Evolutionary conservation across 2,888 invertebrate genomes (phyloP).

Genomic region (Rhabditoides inermis): DNA sequence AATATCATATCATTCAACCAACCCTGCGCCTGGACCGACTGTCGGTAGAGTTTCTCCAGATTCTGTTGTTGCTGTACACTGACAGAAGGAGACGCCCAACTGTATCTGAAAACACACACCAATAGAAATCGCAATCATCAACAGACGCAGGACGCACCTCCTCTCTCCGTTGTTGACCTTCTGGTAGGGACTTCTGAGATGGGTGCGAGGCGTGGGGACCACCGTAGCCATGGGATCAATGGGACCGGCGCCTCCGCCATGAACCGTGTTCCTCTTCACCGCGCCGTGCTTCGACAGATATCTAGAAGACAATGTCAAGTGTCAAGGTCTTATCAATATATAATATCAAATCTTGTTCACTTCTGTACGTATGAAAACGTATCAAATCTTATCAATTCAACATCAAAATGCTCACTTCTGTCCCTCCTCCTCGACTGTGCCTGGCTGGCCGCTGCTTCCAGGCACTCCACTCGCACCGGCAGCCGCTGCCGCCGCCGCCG

Average conservation of each 20-base stretch:
- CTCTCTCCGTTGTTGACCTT: conserved; percentile 24
- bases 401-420: conserved; percentile 9
- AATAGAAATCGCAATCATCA: background rate
- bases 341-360: too few relatives aligned
- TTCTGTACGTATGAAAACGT: background rate
- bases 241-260: conserved; percentile 10
- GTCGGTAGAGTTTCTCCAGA: conserved; percentile 43
- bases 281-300: conserved; percentile 40
- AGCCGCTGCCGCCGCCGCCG: background rate
- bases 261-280: conserved; percentile 46
- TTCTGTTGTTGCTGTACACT: conserved; percentile 39
- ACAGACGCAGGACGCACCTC: background rate
- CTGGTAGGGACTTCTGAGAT: conserved; percentile 33
- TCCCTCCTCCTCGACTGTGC: conserved; percentile 30
- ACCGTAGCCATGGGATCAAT: conserved; percentile 4
- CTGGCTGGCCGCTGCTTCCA: conserved; percentile 3
- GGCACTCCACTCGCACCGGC: background rate
- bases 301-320: conserved; percentile 5
- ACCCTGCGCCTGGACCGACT: conserved; percentile 18
- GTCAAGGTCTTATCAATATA: background rate
- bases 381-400: background rate
- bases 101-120: conserved; percentile 26
- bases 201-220: conserved; percentile 10
- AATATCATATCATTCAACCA: background rate
- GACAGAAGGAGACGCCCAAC: conserved; percentile 45